These are phyloP conservation scores for Crocallis elinguaria DNA, from an alignment of 2,888 invertebrate genomes.

Conservation along the genomic window DNA sequence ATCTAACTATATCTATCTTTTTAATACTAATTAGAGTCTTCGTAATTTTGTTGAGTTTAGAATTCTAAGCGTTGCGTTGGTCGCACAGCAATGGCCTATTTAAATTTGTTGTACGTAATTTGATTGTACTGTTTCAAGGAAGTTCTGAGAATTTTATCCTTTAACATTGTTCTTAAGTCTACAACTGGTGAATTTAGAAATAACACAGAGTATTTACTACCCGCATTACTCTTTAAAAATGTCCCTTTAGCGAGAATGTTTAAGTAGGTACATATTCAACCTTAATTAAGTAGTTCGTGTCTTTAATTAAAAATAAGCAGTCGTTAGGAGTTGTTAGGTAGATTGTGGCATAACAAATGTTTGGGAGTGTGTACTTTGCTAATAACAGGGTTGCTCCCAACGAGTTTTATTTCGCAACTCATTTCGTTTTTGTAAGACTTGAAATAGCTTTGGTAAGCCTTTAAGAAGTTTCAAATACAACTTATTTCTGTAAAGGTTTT, in stretches of 20 bases:
- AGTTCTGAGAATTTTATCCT: too few relatives aligned
- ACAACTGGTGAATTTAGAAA: too few relatives aligned
- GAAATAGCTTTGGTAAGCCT: not conserved
- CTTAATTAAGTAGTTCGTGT: conserved; percentile 44
- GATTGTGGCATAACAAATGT: conserved; percentile 39
- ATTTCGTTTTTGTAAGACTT: not conserved
- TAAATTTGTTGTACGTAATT: too few relatives aligned
- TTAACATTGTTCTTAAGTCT: too few relatives aligned
- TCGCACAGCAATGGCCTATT: too few relatives aligned
- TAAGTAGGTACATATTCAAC: too few relatives aligned
- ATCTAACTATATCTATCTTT: too few relatives aligned
- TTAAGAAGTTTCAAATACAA: not conserved
- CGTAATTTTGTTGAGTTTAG: too few relatives aligned
- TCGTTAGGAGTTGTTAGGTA: conserved; percentile 43
- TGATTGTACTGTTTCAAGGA: too few relatives aligned
- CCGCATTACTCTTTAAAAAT: not conserved
- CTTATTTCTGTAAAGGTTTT: not conserved
- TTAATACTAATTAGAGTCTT: too few relatives aligned
- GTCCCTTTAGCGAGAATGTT: conserved; percentile 22
- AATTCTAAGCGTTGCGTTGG: too few relatives aligned
- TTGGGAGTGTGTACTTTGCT: conserved; percentile 25
- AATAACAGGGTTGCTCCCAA: not conserved
- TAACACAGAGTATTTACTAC: not conserved
- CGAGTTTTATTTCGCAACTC: not conserved
- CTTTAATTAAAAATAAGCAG: conserved; percentile 46